Percentiles rank a stretch among this genome's conserved stretches.
Conservation (phyloP, 2,113 vertebrate species). For the Trachemys scripta region DNA sequence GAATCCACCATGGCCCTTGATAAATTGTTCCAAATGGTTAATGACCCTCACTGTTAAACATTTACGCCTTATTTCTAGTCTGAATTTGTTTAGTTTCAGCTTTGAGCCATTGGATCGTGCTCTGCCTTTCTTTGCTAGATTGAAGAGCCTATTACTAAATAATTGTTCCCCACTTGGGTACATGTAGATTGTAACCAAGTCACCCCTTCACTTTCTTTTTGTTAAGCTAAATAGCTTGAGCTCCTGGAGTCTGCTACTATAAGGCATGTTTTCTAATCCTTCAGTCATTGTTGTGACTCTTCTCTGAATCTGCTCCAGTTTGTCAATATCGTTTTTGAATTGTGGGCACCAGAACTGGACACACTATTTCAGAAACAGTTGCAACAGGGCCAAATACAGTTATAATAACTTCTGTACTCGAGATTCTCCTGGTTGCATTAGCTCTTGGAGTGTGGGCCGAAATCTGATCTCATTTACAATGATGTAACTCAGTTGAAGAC, state of each 20-base stretch:
- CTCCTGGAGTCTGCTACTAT: background rate
- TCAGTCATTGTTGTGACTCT: background rate
- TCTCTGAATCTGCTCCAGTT: background rate
- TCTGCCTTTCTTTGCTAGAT: background rate
- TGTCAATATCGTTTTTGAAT: background rate
- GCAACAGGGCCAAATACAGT: background rate
- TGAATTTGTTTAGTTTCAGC: background rate
- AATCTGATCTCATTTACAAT: background rate
- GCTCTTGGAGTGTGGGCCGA: background rate
- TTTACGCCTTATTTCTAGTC: background rate
- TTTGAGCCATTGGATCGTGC: background rate
- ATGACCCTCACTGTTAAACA: background rate
- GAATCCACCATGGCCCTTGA: background rate
- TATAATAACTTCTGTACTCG: background rate
- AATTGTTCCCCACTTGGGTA: background rate
- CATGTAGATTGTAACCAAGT: background rate
- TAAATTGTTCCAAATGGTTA: background rate
- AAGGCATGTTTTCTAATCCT: background rate
- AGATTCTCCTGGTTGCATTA: background rate
- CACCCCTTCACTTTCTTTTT: background rate
- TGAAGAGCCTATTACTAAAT: background rate
- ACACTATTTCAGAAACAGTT: background rate
- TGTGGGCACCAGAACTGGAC: background rate
- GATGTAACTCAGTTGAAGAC: background rate
- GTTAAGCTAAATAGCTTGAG: background rate